Base-by-base conservation (phyloP, 2,113 vertebrate species). In the Antigone vipio region DNA sequence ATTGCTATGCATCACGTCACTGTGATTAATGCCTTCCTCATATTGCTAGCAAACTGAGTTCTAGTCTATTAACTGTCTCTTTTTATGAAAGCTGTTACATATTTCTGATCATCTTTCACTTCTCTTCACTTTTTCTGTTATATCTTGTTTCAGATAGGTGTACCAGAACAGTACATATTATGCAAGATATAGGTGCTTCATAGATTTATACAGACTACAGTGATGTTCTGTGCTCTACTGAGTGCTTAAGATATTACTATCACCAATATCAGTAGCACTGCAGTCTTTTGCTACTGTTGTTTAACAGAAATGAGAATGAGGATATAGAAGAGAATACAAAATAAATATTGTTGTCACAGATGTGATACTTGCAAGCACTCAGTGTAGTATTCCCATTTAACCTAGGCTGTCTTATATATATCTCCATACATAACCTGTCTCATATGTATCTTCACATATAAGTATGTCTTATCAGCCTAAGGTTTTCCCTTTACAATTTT, bases 11-110 rank as follows among this genome's bases (percentile, higher is more conserved):
- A 78, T 69, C 30, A 63, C 19, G 11, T 81, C 76, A 81, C 40
- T 59, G 42, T 95, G 95, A 95, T 95, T 91, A 95, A 97, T 92
- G 73, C 74, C 68, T 91, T 78, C 30, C 29, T 87, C 40, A 47
- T 77, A 91, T 55, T 91, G 64, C 73, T 89, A 59, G 60, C 42
- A 93, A 87, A 92, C 79, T 71, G 73, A 93, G 93, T 93, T 95
- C 84, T 95, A 97, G 89, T 87, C 94, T 94, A 89, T 92, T 95
- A 95, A 81, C 84, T 92, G 60, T 81, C 94, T 93, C 49, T 32
- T 93, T 92, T 93, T 91, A 81, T 89, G 73, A 93, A 84, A 87
- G 52, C 44, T 81, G 44, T 89, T 89, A 81, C 60, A 44, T 88
- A 92, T 93, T 93, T 93, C 76, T 87, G 79, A 91, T 89, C 64